Base-by-base conservation (phyloP, 1,140 invertebrate genomes). In the Tetraneura akinire region DNA sequence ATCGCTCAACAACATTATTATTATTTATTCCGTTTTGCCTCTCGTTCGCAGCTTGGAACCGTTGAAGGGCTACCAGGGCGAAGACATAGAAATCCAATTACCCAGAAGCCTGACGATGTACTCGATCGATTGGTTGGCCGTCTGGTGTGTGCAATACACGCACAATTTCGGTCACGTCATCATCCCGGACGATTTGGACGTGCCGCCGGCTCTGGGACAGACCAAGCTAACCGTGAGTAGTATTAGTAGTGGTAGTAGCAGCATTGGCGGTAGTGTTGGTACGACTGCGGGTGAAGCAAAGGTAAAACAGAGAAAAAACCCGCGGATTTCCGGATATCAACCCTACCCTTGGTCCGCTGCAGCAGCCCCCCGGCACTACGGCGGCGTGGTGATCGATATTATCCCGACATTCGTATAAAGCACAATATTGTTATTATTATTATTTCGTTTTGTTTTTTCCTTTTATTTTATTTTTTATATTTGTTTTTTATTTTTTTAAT, bases 81-180 rank as follows among this genome's bases (percentile, higher is more conserved):
- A 96, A 85, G 94, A 96, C 85, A 95, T 97, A 51, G 94, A 95
- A 85, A 91, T 95, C 74, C 92, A 94, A 81, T 85, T 97, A 53
- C 95, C 95, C 0, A 91, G 91, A 18, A 91, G 92, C 81, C 85
- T 96, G 82, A 96, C 94, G 0, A 92, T 96, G 8, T 93, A 95
- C 85, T 93, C 96, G 85, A 94, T 97, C 73, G 93, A 96, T 84
- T 97, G 94, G 94, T 86, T 97, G n/a, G 89, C 92, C 0, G 91
- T 97, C 0, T 97, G 94, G 93, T 95, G 93, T 84, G 91, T 94
- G 11, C 88, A 91, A 84, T 94, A 93, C 85, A 87, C 90, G 45
- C 93, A 96, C 83, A 96, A 96, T 87, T 96, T 96, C 83, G 95
- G 95, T 0, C 93, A 96, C 82, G 94, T 96, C 1, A 88, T 91